phyloP scores from a whole-genome alignment of 2,888 invertebrate genomes.

The Eupithecia pulchellata region DNA sequence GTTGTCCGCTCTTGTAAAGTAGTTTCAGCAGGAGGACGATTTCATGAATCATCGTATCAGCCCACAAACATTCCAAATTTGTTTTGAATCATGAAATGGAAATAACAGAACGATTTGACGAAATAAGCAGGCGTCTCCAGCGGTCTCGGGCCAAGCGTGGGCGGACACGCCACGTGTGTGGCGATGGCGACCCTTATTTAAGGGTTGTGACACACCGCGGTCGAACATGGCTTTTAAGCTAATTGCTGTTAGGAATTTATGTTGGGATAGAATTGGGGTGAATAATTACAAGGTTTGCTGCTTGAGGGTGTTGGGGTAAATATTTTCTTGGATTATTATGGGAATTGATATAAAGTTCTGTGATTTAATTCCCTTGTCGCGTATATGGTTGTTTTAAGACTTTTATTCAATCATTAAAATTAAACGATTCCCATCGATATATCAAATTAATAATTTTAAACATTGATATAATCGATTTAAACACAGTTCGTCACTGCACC shows the following conservation, averaged over 20 bases:
- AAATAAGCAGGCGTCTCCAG: constrained; percentile 44
- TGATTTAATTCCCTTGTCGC: background rate
- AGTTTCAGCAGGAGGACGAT: too few relatives aligned
- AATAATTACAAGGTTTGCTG: constrained; percentile 44
- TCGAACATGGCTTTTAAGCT: constrained; percentile 75
- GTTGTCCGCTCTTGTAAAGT: too few relatives aligned
- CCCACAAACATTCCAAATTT: too few relatives aligned
- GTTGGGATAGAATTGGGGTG: constrained; percentile 61
- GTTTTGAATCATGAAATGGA: too few relatives aligned
- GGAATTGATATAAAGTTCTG: background rate
- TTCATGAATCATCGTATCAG: too few relatives aligned
- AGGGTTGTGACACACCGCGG: constrained; percentile 73
- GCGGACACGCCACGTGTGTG: constrained; percentile 76
- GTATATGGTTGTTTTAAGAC: too few relatives aligned
- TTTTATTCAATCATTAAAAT: too few relatives aligned
- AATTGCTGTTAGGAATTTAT: constrained; percentile 75
- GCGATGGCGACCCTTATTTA: constrained; percentile 69
- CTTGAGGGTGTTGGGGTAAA: constrained; percentile 25
- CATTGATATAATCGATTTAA: too few relatives aligned
- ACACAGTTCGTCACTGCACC: background rate
- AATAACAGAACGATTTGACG: background rate
- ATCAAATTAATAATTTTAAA: too few relatives aligned
- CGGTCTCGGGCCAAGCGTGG: constrained; percentile 67
- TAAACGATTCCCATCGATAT: too few relatives aligned
- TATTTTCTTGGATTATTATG: constrained; percentile 5